Conservation (phyloP, 2,113 vertebrate species). For the Mus musculus region DNA sequence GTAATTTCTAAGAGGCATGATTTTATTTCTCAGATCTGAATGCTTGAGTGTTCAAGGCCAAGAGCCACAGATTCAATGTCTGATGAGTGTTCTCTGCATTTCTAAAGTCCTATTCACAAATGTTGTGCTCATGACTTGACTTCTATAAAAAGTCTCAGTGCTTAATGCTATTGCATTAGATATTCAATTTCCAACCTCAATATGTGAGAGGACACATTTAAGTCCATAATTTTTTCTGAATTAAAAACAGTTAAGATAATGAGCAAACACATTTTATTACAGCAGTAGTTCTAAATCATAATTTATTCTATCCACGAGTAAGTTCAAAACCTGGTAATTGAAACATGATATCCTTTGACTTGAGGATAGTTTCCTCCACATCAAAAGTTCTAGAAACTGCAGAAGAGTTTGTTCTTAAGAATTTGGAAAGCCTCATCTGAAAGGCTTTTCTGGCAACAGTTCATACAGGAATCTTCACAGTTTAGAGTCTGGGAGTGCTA, state of each 20-base stretch:
- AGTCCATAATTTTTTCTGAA: background rate
- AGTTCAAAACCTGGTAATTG: background rate
- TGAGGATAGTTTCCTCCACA: background rate
- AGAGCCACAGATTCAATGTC: background rate
- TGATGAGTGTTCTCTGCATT: background rate
- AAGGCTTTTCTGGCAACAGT: background rate
- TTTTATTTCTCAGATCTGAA: background rate
- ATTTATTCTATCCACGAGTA: background rate
- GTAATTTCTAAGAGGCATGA: background rate
- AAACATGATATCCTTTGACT: background rate
- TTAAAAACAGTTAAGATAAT: background rate
- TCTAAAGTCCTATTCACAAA: background rate
- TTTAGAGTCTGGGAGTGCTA: background rate
- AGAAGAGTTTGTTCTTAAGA: background rate
- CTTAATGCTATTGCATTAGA: background rate
- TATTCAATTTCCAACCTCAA: background rate
- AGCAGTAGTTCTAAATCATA: background rate
- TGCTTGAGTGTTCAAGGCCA: background rate
- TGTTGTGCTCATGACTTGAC: background rate
- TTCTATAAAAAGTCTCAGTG: background rate
- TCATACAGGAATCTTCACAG: background rate
- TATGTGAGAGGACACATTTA: background rate
- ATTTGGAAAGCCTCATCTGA: accelerated
- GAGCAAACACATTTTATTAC: background rate
- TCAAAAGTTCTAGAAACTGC: background rate